A percentile compares a stretch with the other conserved stretches of the same genome.
phyloP scores from a whole-genome alignment of 1,140 invertebrate genomes.

The Drosophila leontia region DNA sequence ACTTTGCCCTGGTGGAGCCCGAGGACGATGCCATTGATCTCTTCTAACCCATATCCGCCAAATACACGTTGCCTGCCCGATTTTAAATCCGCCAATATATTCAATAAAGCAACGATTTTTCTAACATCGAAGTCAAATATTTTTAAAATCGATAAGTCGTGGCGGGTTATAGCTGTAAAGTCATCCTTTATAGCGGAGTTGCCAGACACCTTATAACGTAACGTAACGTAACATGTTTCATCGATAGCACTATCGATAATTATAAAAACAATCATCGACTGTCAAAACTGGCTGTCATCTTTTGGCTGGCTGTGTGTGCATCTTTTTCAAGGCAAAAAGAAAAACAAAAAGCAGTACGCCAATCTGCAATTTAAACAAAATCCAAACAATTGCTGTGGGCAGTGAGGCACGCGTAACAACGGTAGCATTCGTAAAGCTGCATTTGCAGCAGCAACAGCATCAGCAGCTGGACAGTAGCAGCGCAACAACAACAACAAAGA shows the following conservation, averaged over 20 bases:
- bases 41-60: slow-evolving; percentile 30
- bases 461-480: slow-evolving; percentile 17
- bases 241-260: too few relatives aligned
- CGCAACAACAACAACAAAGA: slow-evolving; percentile 40
- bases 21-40: slow-evolving; percentile 75
- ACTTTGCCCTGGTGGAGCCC: slow-evolving; percentile 69
- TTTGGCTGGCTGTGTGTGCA: slow-evolving; percentile 49
- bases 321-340: slow-evolving; percentile 57
- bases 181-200: too few relatives aligned
- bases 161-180: neutral
- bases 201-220: too few relatives aligned
- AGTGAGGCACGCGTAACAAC: slow-evolving; percentile 27
- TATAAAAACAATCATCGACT: too few relatives aligned
- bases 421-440: neutral
- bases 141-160: slow-evolving; percentile 2
- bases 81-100: neutral
- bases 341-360: slow-evolving; percentile 22
- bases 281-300: too few relatives aligned
- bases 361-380: slow-evolving; percentile 6
- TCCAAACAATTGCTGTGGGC: slow-evolving; percentile 38
- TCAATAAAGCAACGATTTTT: neutral
- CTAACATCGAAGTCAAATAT: neutral
- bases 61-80: neutral
- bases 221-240: too few relatives aligned
- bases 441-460: slow-evolving; percentile 14